Percentiles rank a stretch among this genome's conserved stretches.
Conservation (phyloP, 2,888 invertebrate species). For the Hydroisotoma schaefferi region DNA sequence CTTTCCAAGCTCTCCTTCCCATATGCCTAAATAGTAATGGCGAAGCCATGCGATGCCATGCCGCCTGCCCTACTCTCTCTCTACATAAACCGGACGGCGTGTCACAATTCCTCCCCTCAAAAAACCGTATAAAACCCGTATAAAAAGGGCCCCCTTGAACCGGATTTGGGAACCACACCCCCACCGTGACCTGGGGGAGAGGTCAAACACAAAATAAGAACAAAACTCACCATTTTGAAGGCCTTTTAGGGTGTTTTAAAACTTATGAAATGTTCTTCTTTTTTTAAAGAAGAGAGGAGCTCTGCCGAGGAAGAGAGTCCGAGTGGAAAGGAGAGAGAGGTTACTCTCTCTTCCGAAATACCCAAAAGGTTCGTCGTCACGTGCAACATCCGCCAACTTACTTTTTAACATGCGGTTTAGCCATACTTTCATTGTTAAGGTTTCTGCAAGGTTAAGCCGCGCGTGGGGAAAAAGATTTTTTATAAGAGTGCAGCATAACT, state of each 20-base stretch:
- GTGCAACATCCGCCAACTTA: not conserved
- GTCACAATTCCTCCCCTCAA: not conserved
- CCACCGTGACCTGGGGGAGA: not conserved
- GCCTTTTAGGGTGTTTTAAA: constrained; percentile 23
- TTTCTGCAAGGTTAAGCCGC: not conserved
- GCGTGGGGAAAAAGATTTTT: too few species aligned
- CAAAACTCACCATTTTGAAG: constrained; percentile 45
- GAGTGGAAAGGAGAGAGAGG: constrained; percentile 41
- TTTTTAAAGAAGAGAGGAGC: constrained; percentile 13
- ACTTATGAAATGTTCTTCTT: constrained; percentile 14
- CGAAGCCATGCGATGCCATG: constrained; percentile 24
- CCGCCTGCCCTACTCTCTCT: constrained; percentile 9
- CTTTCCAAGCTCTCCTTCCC: too few species aligned
- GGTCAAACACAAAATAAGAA: constrained; percentile 9
- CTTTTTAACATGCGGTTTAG: not conserved
- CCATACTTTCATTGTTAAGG: too few species aligned
- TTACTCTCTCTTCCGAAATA: not conserved
- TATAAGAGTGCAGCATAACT: not conserved
- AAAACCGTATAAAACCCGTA: not conserved
- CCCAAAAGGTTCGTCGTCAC: too few species aligned
- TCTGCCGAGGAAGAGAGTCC: constrained; percentile 26
- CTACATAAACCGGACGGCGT: not conserved
- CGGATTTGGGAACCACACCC: not conserved
- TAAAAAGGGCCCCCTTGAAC: not conserved
- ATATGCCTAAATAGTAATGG: constrained; percentile 14